Evolutionary conservation across 30 jellyfish, hydroid and myxozoan species (phyloP).

Genomic region (Hydra vulgaris): DNA sequence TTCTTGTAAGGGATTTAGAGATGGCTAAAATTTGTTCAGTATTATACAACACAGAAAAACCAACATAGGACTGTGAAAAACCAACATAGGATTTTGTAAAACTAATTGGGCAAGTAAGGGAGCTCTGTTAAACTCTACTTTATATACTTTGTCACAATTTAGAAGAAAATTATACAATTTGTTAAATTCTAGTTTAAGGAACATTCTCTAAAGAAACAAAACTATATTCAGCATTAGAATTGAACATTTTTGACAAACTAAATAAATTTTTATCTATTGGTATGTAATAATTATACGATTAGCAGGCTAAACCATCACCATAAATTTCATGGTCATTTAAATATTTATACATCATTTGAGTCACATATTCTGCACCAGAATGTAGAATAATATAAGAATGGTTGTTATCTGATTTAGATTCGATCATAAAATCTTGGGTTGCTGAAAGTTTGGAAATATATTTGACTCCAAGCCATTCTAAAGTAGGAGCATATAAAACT

Average conservation of each 20-base stretch:
- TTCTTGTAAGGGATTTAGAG: constrained; percentile 3
- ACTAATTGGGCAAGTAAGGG: constrained; percentile 4
- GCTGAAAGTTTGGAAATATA: background rate
- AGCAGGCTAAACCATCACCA: background rate
- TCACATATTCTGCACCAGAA: constrained; percentile 1
- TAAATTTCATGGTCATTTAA: constrained; percentile 11
- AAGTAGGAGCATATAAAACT: constrained; percentile 1
- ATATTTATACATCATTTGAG: constrained; percentile 10
- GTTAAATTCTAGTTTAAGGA: background rate
- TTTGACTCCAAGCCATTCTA: constrained; percentile 10
- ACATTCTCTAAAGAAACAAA: background rate
- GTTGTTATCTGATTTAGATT: background rate
- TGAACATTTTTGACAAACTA: background rate
- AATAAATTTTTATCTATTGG: background rate
- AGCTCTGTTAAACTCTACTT: background rate
- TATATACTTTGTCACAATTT: background rate
- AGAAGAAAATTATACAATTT: too few relatives aligned
- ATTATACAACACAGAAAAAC: background rate
- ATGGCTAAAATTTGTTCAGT: background rate
- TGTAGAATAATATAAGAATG: constrained; percentile 3
- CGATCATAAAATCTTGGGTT: background rate
- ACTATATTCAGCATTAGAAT: background rate
- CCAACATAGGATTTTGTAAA: background rate
- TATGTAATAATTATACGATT: constrained; percentile 1
- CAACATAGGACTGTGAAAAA: constrained; percentile 16